Evolutionary conservation across 64 coral and sea anemone genomes (phyloP), one percentile per base, ranked within the genome.

Genomic region (Orbicella faveolata): DNA sequence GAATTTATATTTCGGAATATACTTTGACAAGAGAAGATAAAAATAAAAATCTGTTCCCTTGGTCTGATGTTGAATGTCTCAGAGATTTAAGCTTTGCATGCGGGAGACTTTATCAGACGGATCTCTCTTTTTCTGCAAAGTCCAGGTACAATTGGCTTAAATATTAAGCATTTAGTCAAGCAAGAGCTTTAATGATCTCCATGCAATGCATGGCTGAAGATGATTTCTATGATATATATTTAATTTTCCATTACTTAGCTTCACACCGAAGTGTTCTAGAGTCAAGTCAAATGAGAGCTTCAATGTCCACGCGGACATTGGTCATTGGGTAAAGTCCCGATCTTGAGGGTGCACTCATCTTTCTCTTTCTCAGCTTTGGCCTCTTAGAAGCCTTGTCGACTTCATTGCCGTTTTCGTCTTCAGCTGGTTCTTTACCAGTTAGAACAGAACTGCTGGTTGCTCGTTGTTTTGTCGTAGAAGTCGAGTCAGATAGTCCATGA

Each of bases 261-360:
- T 7, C 14, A 35, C 35, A 33, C 5, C 4, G 15, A 63, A 21
- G 8, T 52, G 8, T 23, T 59, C 16, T 18, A 17, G 13, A 72
- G 23, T 85, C 65, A 85, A 9, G 73, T 84, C 52, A 85, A 26
- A 85, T 85, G 6, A 85, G 82, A 48, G 82, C 82, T 37, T 85
- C 82, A 72, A 85, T 85, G 65, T 85, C 82, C 4, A 85, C 82
- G 4, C 82, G 82, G 30, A 85, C 39, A 33, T 4, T 70, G 20
- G 63, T 23, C 65, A 54, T 85, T 12, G 23, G 36, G 9, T 26
- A 85, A 19, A 85, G 36, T 6, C 8, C 16, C 5, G 36, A 68
- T 10, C 23, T 52, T 19, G 82, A 9, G 2, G 82, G 82, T 10
- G 63, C 82, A 85, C 82, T 85, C 8, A 52, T 7, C 41, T 85